These are phyloP conservation scores for Myoxocephalus aenaeus DNA, from an alignment of 2,797 vertebrate species.

Conservation along the genomic window DNA sequence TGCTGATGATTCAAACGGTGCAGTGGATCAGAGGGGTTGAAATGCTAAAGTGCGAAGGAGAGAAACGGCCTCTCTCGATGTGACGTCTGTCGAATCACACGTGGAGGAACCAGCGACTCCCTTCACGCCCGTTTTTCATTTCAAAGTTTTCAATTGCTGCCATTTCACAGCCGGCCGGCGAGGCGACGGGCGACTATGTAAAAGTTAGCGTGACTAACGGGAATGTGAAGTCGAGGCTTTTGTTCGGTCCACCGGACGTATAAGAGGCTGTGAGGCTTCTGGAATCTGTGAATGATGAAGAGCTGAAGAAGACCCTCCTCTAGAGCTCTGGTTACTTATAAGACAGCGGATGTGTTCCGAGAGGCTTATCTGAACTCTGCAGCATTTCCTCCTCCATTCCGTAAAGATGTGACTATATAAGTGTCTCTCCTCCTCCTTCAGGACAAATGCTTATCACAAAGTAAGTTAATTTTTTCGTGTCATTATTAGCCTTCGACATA, in stretches of 20 bases:
- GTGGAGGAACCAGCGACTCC: not conserved
- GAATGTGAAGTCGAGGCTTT: slow-evolving; percentile 6
- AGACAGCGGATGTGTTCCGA: too few species aligned
- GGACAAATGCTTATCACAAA: too few species aligned
- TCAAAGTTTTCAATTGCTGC: slow-evolving; percentile 34
- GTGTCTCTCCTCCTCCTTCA: too few species aligned
- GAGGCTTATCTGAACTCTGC: too few species aligned
- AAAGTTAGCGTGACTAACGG: slow-evolving; percentile 39
- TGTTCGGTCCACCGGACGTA: not conserved
- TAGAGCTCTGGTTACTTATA: too few species aligned
- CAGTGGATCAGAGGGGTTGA: not conserved
- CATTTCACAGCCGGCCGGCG: slow-evolving; percentile 32
- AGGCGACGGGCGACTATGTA: slow-evolving; percentile 30
- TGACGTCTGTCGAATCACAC: slow-evolving; percentile 16
- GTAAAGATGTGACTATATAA: too few species aligned
- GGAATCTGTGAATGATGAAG: slow-evolving; percentile 1
- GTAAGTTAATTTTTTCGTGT: too few species aligned
- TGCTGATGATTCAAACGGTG: not conserved
- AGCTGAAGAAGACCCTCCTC: not conserved
- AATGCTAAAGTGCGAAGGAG: slow-evolving; percentile 8
- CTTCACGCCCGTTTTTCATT: slow-evolving; percentile 28
- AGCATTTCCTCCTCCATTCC: too few species aligned
- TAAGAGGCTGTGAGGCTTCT: slow-evolving; percentile 10
- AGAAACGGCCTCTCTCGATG: slow-evolving; percentile 2
- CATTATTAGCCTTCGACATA: too few species aligned